Conservation (phyloP, 2,888 invertebrate species). For the Leucophora obtusa region DNA sequence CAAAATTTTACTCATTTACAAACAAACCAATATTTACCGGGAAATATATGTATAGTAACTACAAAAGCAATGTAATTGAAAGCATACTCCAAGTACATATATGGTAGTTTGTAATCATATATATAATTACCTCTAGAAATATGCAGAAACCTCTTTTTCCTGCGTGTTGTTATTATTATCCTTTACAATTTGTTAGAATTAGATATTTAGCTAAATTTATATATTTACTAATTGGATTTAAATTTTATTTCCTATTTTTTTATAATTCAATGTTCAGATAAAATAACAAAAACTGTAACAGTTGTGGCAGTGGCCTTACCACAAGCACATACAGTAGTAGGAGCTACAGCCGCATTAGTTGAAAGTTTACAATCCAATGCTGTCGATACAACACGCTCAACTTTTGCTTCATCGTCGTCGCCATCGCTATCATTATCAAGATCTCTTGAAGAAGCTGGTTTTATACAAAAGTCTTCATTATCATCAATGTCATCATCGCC, state of each 20-base stretch:
- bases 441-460: slow-evolving; percentile 30
- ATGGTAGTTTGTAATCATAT: too few relatives aligned
- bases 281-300: slow-evolving; percentile 52
- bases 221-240: slow-evolving; percentile 51
- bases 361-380: slow-evolving; percentile 63
- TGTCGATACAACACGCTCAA: slow-evolving; percentile 61
- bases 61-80: too few relatives aligned
- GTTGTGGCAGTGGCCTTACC: slow-evolving; percentile 55
- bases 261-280: slow-evolving; percentile 24
- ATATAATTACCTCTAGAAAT: too few relatives aligned
- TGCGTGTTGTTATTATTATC: slow-evolving; percentile 14
- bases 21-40: too few relatives aligned
- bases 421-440: slow-evolving; percentile 26
- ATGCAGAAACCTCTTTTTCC: too few relatives aligned
- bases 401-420: slow-evolving; percentile 52
- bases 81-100: too few relatives aligned
- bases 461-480: slow-evolving; percentile 23
- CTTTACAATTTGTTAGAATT: slow-evolving; percentile 16
- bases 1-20: too few relatives aligned
- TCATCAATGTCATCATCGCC: background rate
- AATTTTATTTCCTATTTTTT: slow-evolving; percentile 2
- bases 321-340: slow-evolving; percentile 48
- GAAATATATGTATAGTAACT: too few relatives aligned
- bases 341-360: slow-evolving; percentile 56
- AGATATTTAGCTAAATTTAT: slow-evolving; percentile 35